Conservation (phyloP, 1,140 invertebrate species). For the Anastrepha ludens region DNA sequence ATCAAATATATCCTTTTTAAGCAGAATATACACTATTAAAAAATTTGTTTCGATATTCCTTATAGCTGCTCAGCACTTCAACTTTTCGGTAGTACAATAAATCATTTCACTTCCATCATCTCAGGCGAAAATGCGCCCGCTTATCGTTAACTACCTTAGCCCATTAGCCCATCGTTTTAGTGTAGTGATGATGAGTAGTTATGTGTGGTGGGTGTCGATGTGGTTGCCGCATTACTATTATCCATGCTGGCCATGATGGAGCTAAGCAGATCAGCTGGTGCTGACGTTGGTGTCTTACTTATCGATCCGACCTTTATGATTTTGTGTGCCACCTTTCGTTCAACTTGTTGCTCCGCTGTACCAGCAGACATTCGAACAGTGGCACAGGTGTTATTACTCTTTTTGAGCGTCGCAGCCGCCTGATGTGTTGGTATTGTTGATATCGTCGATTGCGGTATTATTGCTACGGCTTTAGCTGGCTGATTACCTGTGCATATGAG, state of each 20-base stretch:
- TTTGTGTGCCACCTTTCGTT: conserved; percentile 57
- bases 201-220: conserved; percentile 35
- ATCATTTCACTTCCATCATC: neutral
- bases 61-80: neutral
- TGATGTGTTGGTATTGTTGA: neutral
- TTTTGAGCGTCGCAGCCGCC: neutral
- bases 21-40: too few relatives aligned
- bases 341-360: conserved; percentile 32
- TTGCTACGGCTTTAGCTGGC: neutral
- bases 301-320: conserved; percentile 22
- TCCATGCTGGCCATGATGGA: conserved; percentile 74
- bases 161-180: neutral
- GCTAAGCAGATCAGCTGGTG: conserved; percentile 68
- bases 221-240: conserved; percentile 62
- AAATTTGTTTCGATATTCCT: neutral
- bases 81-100: neutral
- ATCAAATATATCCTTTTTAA: neutral
- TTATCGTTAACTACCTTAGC: neutral
- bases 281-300: conserved; percentile 56
- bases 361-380: neutral
- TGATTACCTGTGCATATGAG: neutral
- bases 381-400: neutral
- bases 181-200: conserved; percentile 34
- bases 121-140: neutral
- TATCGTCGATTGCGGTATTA: neutral